Evolutionary conservation across 2,888 invertebrate species (phyloP), one percentile per base, ranked within the genome.

Genomic region (Eupsilia transversa): DNA sequence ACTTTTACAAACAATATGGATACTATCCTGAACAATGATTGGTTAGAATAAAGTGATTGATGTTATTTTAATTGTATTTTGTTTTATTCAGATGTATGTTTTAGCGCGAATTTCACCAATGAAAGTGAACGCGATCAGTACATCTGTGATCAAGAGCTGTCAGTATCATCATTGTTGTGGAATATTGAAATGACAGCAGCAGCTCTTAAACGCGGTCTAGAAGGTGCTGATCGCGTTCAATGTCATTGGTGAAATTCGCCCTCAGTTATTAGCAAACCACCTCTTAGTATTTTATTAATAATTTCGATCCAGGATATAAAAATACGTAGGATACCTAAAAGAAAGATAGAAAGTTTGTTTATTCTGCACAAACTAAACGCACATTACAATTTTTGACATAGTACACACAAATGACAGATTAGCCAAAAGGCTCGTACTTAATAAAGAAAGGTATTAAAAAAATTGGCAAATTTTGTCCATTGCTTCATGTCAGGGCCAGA

Each of bases 21-120:
- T 91, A 73, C 65, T 92, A 91, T 69, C 92, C 92, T 1, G 56
- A 78, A 30, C 3, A 83, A 41, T 87, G 69, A 83, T 63, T 41
- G 57, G 4, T 20, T 68, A 5, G 9, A 65, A 52, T 66, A 79
- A 79, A 69, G 14, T 60, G 12, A 14, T 33, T 63, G 20, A 27
- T 38, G 9, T 52, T 43, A 35, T 49, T 46, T 20, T 4, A 17
- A 60, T 59, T 68, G 12, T 5, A 1, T 33, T 46, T 9, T 60
- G 23, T 64, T 43, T 54, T 46, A 52, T 56, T 76, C 17, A 35
- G 2, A 27, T 1, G 14, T 14, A 4, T 12, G 33, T 27, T 30
- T 56, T 56, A 23, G 20, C 20, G 7, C 4, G 43, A 30, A 30
- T 30, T 41, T 63, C 20, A 27, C 20, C 3, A 27, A 41, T 38